Conservation (phyloP, 92 coral and sea anemone species). For the Desmophyllum pertusum region DNA sequence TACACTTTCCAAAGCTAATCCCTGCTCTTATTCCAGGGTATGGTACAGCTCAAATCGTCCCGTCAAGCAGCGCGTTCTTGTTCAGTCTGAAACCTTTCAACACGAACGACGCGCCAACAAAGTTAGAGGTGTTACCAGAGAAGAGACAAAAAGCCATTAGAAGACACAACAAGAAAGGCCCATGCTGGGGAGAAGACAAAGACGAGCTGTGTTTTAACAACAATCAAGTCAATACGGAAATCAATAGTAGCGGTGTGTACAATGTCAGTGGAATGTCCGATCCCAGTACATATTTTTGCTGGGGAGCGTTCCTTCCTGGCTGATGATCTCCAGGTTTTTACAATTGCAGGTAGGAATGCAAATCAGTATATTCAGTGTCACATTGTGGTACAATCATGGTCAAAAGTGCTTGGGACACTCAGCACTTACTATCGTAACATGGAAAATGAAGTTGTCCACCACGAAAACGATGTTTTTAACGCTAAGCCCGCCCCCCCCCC, state of each 20-base stretch:
- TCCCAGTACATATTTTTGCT: not conserved
- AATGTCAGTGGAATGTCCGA: not conserved
- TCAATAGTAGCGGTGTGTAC: not conserved
- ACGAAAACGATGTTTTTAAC: no score
- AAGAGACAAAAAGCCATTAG: not conserved
- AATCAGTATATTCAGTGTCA: no score
- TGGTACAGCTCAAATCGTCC: not conserved
- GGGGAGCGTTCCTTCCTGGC: constrained; percentile 26
- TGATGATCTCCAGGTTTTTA: constrained; percentile 55
- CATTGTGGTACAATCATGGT: no score
- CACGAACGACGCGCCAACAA: not conserved
- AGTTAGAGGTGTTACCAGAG: not conserved
- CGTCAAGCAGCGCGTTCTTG: constrained; percentile 30
- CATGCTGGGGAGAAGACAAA: constrained; percentile 22
- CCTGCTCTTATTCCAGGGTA: not conserved
- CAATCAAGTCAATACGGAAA: not conserved
- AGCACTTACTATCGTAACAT: no score
- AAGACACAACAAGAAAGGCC: not conserved
- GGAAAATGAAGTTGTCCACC: no score
- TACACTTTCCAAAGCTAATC: not conserved
- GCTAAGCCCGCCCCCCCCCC: no score
- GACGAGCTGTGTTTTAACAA: not conserved
- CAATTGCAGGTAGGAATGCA: constrained; percentile 25
- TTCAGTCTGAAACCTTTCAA: constrained; percentile 19
- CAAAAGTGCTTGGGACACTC: no score